These are phyloP conservation scores for Aricia agestis DNA, from an alignment of 1,140 invertebrate species.

Conservation along the genomic window DNA sequence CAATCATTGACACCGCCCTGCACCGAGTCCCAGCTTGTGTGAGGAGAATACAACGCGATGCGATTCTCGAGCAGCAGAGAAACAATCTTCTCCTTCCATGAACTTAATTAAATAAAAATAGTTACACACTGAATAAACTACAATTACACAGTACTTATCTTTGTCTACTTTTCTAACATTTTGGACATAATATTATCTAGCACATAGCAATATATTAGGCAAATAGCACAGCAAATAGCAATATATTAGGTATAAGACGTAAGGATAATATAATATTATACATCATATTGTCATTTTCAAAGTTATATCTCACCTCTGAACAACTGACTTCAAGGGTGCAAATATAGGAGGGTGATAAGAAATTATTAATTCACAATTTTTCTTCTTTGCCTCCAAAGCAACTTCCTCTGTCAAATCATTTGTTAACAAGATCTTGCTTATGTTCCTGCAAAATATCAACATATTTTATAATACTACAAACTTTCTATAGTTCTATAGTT, in stretches of 20 bases:
- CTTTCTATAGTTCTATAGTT: too few relatives aligned
- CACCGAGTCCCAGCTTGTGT: conserved; percentile 92
- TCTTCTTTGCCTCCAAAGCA: conserved; percentile 86
- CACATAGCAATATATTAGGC: too few relatives aligned
- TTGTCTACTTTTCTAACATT: too few relatives aligned
- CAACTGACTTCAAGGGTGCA: conserved; percentile 86
- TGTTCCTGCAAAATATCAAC: conserved; percentile 48
- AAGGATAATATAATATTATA: too few relatives aligned
- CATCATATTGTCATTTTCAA: neutral
- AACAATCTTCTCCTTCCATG: conserved; percentile 88
- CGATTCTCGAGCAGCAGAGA: conserved; percentile 88
- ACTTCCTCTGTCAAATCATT: conserved; percentile 96
- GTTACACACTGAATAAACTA: too few relatives aligned
- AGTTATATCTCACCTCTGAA: conserved; percentile 81
- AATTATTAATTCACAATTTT: conserved; percentile 87
- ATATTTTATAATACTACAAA: too few relatives aligned
- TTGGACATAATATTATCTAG: too few relatives aligned
- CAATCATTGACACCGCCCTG: conserved; percentile 94
- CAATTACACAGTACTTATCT: too few relatives aligned
- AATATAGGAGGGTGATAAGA: conserved; percentile 98
- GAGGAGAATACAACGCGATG: conserved; percentile 95
- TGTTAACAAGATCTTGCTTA: conserved; percentile 88
- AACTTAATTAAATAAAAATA: too few relatives aligned
- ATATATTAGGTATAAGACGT: too few relatives aligned
- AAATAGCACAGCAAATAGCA: too few relatives aligned